Evolutionary conservation across 2,888 invertebrate species (phyloP).

Genomic region (Notocelia uddmanniana): DNA sequence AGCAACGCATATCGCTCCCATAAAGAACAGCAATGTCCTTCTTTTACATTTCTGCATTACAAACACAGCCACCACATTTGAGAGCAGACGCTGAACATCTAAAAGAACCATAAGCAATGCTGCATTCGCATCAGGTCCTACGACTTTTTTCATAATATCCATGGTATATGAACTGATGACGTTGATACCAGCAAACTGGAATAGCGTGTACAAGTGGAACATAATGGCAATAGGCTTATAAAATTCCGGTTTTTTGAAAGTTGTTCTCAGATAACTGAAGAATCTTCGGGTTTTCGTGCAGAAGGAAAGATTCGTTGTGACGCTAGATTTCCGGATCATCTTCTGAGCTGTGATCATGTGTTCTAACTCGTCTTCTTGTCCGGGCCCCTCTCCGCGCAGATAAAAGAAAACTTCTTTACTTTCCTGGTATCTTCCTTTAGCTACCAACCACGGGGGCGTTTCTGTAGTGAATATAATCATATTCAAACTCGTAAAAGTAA

Average conservation of each 20-base stretch:
- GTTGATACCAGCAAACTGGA: conserved; percentile 90
- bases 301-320: conserved; percentile 60
- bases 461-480: conserved; percentile 87
- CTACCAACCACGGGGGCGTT: conserved; percentile 88
- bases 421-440: conserved; percentile 83
- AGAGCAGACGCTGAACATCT: conserved; percentile 87
- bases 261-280: conserved; percentile 62
- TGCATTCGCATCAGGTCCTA: conserved; percentile 87
- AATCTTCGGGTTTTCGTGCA: conserved; percentile 57
- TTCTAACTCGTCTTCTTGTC: conserved; percentile 76
- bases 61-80: conserved; percentile 87
- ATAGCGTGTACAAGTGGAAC: conserved; percentile 87
- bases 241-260: conserved; percentile 82
- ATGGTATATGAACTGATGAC: conserved; percentile 90
- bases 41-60: conserved; percentile 87
- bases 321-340: conserved; percentile 67
- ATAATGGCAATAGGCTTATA: conserved; percentile 87
- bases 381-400: conserved; percentile 80
- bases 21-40: conserved; percentile 86
- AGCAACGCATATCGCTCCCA: conserved; percentile 85
- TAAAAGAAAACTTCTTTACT: conserved; percentile 85
- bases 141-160: conserved; percentile 86
- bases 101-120: conserved; percentile 88
- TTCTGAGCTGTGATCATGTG: conserved; percentile 77
- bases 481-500: conserved; percentile 81